phyloP scores from a whole-genome alignment of 2,113 vertebrate species.

The Hippocampus guttulatus region DNA sequence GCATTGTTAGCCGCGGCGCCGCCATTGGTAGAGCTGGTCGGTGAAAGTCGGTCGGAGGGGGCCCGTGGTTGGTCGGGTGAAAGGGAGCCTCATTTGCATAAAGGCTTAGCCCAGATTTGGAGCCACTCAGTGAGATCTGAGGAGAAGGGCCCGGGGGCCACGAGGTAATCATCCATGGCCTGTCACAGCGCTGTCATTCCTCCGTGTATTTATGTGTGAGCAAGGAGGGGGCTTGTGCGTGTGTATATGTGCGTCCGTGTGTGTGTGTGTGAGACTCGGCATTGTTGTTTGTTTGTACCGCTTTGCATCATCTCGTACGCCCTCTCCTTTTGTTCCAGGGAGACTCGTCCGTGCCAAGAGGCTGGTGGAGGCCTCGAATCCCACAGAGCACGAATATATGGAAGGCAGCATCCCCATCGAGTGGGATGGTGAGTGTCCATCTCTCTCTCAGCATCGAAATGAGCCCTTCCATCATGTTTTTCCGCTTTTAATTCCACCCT shows the following conservation, averaged over 20 bases:
- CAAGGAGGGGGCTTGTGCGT: constrained; percentile 6
- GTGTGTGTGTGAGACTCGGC: constrained; percentile 38
- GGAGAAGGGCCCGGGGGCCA: constrained; percentile 70
- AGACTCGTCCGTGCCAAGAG: constrained; percentile 79
- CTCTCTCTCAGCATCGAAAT: not conserved
- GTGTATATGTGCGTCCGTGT: constrained; percentile 37
- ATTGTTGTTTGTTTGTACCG: constrained; percentile 52
- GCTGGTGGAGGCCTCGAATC: constrained; percentile 76
- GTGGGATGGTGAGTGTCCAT: constrained; percentile 88
- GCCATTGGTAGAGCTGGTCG: constrained; percentile 61
- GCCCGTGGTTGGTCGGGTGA: constrained; percentile 65
- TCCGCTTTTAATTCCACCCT: constrained; percentile 15
- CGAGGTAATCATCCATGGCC: constrained; percentile 72
- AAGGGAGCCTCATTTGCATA: constrained; percentile 69
- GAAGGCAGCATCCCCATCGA: constrained; percentile 83
- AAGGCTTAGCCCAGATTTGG: constrained; percentile 76
- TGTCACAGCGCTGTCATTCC: constrained; percentile 67
- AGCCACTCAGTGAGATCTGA: constrained; percentile 73
- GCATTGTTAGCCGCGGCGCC: constrained; percentile 69
- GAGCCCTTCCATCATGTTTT: not conserved
- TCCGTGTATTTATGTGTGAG: constrained; percentile 52
- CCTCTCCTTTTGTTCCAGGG: constrained; percentile 69
- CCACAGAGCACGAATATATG: constrained; percentile 75
- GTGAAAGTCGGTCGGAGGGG: constrained; percentile 35
- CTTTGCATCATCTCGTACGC: constrained; percentile 40